Conservation (phyloP, 1,140 invertebrate species). For the Oscheius sp. region DNA sequence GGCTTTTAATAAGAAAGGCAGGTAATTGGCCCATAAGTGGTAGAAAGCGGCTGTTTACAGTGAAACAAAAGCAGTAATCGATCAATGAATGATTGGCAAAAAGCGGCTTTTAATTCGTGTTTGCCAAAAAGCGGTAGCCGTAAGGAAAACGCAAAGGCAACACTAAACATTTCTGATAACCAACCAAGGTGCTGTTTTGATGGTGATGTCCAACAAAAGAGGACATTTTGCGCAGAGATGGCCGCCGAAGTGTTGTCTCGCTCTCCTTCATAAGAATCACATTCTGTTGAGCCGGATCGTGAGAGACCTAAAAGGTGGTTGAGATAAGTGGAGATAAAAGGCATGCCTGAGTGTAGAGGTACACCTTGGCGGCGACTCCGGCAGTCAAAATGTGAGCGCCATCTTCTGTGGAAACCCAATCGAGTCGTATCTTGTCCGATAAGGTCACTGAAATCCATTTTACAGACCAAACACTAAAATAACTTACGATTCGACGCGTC, state of each 20-base stretch:
- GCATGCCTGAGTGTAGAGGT: conserved; percentile 63
- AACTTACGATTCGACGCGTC: neutral
- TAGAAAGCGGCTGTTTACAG: too few species aligned
- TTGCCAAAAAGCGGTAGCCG: too few species aligned
- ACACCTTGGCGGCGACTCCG: conserved; percentile 82
- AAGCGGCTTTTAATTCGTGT: too few species aligned
- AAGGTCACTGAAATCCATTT: conserved; percentile 18
- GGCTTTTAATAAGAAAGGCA: too few species aligned
- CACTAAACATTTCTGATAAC: neutral
- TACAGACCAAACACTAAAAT: neutral
- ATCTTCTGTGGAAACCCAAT: conserved; percentile 98
- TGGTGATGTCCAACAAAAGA: conserved; percentile 38
- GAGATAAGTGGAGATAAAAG: neutral
- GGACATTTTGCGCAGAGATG: conserved; percentile 43
- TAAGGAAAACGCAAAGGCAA: too few species aligned
- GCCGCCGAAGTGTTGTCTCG: conserved; percentile 48
- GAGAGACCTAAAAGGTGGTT: conserved; percentile 45
- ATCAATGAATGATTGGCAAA: too few species aligned
- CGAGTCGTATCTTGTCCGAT: conserved; percentile 66
- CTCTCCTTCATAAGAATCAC: conserved; percentile 54
- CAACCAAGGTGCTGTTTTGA: conserved; percentile 48
- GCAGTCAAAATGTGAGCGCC: conserved; percentile 96
- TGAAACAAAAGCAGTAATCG: too few species aligned
- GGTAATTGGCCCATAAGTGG: too few species aligned
- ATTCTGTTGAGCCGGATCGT: conserved; percentile 62